Percentiles rank a stretch among this genome's conserved stretches.
These are phyloP conservation scores for Phortica magna DNA, from an alignment of 2,888 invertebrate species.

Conservation along the genomic window DNA sequence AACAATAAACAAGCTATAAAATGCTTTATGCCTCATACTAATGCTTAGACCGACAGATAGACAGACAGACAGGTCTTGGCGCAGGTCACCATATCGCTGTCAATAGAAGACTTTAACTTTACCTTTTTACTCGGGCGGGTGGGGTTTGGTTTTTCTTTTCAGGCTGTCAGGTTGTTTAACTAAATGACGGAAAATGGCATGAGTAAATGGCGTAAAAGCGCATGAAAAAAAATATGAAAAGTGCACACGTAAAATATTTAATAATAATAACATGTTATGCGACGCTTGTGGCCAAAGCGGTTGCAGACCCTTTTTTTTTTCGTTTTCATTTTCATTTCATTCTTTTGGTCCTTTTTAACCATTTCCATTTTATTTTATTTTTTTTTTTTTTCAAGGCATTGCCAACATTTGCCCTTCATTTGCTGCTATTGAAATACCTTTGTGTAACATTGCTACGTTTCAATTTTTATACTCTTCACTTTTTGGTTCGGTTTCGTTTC, in stretches of 20 bases:
- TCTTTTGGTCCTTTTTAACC: background rate
- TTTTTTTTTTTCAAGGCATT: background rate
- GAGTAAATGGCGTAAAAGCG: background rate
- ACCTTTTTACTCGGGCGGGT: no score
- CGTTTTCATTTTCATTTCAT: no score
- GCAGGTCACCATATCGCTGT: background rate
- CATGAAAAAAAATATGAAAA: conserved; percentile 13
- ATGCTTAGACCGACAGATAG: background rate
- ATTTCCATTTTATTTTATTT: background rate
- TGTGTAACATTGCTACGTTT: conserved; percentile 16
- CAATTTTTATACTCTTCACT: background rate
- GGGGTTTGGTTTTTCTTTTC: no score
- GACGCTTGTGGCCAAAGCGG: background rate
- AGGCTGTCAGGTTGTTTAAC: background rate
- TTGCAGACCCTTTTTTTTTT: background rate
- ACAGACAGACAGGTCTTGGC: background rate
- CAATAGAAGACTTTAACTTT: background rate
- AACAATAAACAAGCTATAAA: conserved; percentile 68
- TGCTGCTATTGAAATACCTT: background rate
- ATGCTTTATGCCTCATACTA: conserved; percentile 47
- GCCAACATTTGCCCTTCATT: background rate
- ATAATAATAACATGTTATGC: conserved; percentile 29
- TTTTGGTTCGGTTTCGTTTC: conserved; percentile 22
- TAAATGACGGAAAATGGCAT: background rate
- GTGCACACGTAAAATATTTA: conserved; percentile 20